These are phyloP conservation scores for Crypturellus undulatus DNA, from an alignment of 2,113 vertebrate species.

Conservation along the genomic window DNA sequence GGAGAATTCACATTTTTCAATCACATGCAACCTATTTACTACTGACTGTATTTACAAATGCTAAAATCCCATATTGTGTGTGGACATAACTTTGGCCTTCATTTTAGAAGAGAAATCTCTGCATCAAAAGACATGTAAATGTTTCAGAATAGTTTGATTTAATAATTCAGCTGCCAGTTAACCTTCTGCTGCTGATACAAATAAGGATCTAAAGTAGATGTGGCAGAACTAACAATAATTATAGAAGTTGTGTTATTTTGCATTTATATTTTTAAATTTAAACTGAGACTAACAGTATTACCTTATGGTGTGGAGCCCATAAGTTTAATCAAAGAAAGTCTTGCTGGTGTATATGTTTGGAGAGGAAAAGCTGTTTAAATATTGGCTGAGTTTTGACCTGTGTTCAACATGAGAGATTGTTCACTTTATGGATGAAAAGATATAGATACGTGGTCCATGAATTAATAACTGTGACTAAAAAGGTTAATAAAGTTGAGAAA, in stretches of 20 bases:
- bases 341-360: neutral
- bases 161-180: neutral
- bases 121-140: neutral
- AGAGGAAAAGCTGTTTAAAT: neutral
- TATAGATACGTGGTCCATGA: neutral
- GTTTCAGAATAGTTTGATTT: neutral
- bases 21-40: neutral
- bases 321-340: neutral
- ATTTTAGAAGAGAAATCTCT: neutral
- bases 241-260: neutral
- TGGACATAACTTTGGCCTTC: neutral
- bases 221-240: neutral
- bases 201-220: neutral
- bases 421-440: neutral
- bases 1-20: neutral
- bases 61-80: neutral
- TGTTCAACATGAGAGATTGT: neutral
- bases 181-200: neutral
- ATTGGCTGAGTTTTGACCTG: neutral
- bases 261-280: neutral
- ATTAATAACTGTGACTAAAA: neutral
- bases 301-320: neutral
- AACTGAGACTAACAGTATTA: neutral
- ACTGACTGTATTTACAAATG: neutral
- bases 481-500: neutral